These are phyloP conservation scores for Bellardia pandia DNA, from an alignment of 2,888 invertebrate genomes.

Conservation along the genomic window DNA sequence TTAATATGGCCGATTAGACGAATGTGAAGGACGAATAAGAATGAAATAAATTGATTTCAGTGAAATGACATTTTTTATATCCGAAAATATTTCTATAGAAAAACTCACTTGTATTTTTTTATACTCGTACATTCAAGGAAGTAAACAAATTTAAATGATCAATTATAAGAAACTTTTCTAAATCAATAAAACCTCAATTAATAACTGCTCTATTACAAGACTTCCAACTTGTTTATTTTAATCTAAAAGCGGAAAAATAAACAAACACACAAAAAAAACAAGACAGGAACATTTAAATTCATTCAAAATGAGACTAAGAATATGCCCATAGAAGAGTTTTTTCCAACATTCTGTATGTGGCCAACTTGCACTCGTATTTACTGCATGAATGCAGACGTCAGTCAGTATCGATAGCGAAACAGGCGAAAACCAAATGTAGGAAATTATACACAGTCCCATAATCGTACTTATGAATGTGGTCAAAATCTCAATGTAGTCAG, in stretches of 20 bases:
- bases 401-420: conserved; percentile 36
- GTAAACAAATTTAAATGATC: background rate
- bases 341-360: conserved; percentile 6
- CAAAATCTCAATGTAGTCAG: conserved; percentile 39
- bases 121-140: background rate
- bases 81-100: too few species aligned
- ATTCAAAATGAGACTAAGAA: conserved; percentile 31
- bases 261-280: background rate
- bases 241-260: conserved; percentile 29
- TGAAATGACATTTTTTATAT: too few species aligned
- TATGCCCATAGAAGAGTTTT: background rate
- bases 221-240: conserved; percentile 1
- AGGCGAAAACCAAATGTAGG: background rate
- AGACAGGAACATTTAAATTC: conserved; percentile 27
- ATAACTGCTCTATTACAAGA: conserved; percentile 18
- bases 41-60: too few species aligned
- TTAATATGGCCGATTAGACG: too few species aligned
- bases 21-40: too few species aligned
- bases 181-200: conserved; percentile 44
- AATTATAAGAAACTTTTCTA: conserved; percentile 17
- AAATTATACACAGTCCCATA: conserved; percentile 15
- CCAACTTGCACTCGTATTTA: conserved; percentile 47
- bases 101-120: background rate
- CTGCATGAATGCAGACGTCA: conserved; percentile 46
- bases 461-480: conserved; percentile 60